Percentiles rank a stretch among this genome's conserved stretches.
Evolutionary conservation across 2,888 invertebrate genomes (phyloP).

Genomic region (Phragmatobia fuliginosa): DNA sequence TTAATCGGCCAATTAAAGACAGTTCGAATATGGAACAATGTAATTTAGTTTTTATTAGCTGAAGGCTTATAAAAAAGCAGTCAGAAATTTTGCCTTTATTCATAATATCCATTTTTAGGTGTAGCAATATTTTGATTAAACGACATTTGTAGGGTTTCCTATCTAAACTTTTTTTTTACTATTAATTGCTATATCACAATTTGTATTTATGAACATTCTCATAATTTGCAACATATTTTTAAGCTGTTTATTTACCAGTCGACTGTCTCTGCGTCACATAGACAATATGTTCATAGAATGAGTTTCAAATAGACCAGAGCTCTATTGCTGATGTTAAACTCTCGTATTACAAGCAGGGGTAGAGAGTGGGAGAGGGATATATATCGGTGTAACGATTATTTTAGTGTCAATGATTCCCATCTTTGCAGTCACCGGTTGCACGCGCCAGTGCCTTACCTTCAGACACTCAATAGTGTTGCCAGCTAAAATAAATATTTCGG

Average conservation of each 20-base stretch:
- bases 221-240: constrained; percentile 17
- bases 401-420: too few species aligned
- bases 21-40: background rate
- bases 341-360: too few species aligned
- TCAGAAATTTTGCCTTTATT: background rate
- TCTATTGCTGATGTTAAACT: too few species aligned
- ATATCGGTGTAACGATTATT: too few species aligned
- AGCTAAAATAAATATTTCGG: too few species aligned
- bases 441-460: too few species aligned
- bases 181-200: constrained; percentile 3
- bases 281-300: background rate
- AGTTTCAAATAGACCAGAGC: background rate
- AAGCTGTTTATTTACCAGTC: constrained; percentile 40
- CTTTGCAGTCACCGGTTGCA: too few species aligned
- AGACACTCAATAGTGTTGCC: too few species aligned
- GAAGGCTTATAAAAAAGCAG: background rate
- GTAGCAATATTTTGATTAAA: background rate
- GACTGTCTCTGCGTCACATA: constrained; percentile 10
- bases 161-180: background rate
- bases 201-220: constrained; percentile 18
- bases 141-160: background rate
- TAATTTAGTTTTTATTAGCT: background rate
- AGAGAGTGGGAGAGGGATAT: too few species aligned
- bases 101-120: background rate
- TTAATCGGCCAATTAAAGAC: background rate